These are phyloP conservation scores for Alsophila aescularia DNA, from an alignment of 2,888 invertebrate species.

Conservation along the genomic window DNA sequence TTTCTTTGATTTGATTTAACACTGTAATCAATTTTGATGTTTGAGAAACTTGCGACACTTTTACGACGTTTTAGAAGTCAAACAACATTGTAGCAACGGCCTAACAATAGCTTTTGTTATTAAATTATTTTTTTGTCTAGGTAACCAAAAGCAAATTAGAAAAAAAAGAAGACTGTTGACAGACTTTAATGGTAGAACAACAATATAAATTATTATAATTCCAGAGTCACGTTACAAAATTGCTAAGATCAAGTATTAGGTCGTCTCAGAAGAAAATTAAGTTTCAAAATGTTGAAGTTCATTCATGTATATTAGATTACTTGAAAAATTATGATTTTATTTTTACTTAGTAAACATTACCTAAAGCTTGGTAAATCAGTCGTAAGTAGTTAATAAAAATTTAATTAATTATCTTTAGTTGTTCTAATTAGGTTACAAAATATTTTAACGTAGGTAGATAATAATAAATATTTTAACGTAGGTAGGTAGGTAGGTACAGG, in stretches of 20 bases:
- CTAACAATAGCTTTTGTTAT: too few relatives aligned
- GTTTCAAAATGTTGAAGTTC: constrained; percentile 3
- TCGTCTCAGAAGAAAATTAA: constrained; percentile 8
- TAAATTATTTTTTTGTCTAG: too few relatives aligned
- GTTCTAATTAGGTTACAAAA: not conserved
- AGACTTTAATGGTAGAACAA: constrained; percentile 13
- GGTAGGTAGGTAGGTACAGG: too few relatives aligned
- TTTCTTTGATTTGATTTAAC: not conserved
- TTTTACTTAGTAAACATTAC: not conserved
- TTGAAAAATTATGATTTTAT: not conserved
- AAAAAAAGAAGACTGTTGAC: not conserved
- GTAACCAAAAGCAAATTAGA: not conserved
- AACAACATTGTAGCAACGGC: too few relatives aligned
- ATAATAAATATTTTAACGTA: too few relatives aligned
- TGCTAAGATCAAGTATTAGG: constrained; percentile 3
- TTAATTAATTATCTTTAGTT: not conserved
- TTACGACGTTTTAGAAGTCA: too few relatives aligned
- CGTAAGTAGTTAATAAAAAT: not conserved
- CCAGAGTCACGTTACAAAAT: constrained; percentile 24
- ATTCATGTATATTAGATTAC: not conserved
- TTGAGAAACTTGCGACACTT: too few relatives aligned
- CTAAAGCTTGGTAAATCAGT: not conserved
- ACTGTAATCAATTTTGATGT: too few relatives aligned
- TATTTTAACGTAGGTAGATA: constrained; percentile 5
- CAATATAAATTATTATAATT: constrained; percentile 14